phyloP scores from a whole-genome alignment of 2,113 vertebrate species.

The Arenaria interpres region DNA sequence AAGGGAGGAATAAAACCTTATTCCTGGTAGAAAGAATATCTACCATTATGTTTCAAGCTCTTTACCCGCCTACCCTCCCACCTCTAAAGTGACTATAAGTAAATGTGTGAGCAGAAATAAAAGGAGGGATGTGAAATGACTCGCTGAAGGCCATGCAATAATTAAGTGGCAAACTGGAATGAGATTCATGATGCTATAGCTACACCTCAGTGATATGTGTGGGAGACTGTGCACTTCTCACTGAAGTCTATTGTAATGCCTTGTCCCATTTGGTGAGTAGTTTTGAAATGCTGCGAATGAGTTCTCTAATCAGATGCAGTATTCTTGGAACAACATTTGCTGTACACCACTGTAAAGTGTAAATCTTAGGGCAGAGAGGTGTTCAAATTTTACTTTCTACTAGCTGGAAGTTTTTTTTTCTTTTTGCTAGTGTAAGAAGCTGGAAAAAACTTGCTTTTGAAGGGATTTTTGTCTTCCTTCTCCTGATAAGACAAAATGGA shows the following conservation, averaged over 20 bases:
- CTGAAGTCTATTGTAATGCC: neutral
- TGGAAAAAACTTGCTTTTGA: neutral
- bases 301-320: neutral
- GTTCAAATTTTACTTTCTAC: neutral
- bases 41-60: neutral
- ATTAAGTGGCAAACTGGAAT: neutral
- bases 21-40: neutral
- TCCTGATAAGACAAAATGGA: neutral
- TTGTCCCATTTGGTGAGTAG: neutral
- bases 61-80: neutral
- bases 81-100: neutral
- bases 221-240: neutral
- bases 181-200: neutral
- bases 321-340: neutral
- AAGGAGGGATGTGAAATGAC: neutral
- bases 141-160: neutral
- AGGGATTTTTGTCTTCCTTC: neutral
- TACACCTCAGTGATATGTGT: neutral
- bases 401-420: neutral
- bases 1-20: neutral
- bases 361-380: neutral
- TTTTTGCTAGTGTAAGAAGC: neutral
- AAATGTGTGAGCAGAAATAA: neutral
- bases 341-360: neutral
- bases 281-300: neutral